Base-by-base conservation (phyloP, 2,888 invertebrate genomes). In the Sturmia bella region DNA sequence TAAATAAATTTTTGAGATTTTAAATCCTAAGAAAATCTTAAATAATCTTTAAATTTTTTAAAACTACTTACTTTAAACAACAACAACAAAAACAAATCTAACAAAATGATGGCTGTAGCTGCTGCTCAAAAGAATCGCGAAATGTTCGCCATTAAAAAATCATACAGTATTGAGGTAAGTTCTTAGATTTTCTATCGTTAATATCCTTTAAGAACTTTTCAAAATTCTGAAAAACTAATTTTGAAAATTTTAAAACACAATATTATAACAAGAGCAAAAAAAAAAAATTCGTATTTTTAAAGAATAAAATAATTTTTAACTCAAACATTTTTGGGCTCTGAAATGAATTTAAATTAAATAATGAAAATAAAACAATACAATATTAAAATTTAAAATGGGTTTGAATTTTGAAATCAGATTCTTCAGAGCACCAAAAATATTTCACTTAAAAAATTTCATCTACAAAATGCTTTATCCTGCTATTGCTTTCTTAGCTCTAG, bases 61-160 rank as follows among this genome's bases (percentile, higher is more conserved):
- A 84, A 83, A 69, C 77, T 82, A 82, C 80, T 76, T 78, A 80
- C 69, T 73, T 77, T 81, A 27, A 50, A 50, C 19, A 19, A 48
- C 64, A 82, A 82, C 57, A 72, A 61, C n/a, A n/a, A 75, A 80
- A 54, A 84, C 76, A 86, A 81, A 87, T 85, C 84, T 84, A 87
- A 87, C 87, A 92, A 92, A 89, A 94, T 93, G 93, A 96, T 96
- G 95, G 96, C 96, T 92, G 96, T 96, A 89, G 96, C 96, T 91
- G 96, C 96, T 91, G 96, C 96, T 85, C 96, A 97, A 93, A 97
- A 97, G 93, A 97, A 96, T 92, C 95, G 97, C 91, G 97, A 97
- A 92, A 96, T 97, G 95, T 97, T 97, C 94, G 97, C 97, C 91
- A 97, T 97, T 93, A 97, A 97, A 93, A 98, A 98, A 91, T 97